Evolutionary conservation across 2,113 vertebrate species (phyloP), one percentile per base, ranked within the genome.

Genomic region (Pelmatolapia mariae): DNA sequence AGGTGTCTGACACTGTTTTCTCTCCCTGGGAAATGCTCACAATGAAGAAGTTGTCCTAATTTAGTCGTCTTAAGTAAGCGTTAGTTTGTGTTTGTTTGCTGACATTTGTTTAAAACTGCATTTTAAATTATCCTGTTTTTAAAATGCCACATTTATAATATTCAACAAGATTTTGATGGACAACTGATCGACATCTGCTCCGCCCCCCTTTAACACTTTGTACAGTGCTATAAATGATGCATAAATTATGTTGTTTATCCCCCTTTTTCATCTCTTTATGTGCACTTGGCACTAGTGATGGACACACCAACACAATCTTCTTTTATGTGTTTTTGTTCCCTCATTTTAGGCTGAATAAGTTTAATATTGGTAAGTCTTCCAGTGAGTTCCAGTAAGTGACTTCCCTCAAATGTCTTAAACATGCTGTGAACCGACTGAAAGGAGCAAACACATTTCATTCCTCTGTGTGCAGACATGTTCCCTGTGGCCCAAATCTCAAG

Each of bases 51-150:
- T n/a, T 66, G 31, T 36, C 61, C 61, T 13, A 38, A 66, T 66
- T 66, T 66, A 66, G 31, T 66, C 1, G 0, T 5, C 61, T 0
- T 38, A 12, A 66, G 61, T 63, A 2, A 63, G 29, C 9, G 0
- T 66, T 12, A 66, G 61, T 66, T 66, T 66, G 31, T 66, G 31
- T 63, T 63, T 66, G 61, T 66, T 66, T 66, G 61, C 6, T 8
- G 18, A 66, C 18, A 66, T 38, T 66, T 66, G 36, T 66, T 66
- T 5, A n/a, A 66, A 38, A 66, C n/a, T n/a, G 18, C 36, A 38
- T 38, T n/a, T 66, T 12, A 66, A 66, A 66, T 38, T 0, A 66
- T 66, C 61, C 10, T 66, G 4, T 66, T 66, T 66, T 66, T 36
- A 36, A 66, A 66, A 66, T 66, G 61, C 10, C 31, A 36, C 33